Base-by-base conservation (phyloP, 2,888 invertebrate genomes). In the Meteorus cinctellus region DNA sequence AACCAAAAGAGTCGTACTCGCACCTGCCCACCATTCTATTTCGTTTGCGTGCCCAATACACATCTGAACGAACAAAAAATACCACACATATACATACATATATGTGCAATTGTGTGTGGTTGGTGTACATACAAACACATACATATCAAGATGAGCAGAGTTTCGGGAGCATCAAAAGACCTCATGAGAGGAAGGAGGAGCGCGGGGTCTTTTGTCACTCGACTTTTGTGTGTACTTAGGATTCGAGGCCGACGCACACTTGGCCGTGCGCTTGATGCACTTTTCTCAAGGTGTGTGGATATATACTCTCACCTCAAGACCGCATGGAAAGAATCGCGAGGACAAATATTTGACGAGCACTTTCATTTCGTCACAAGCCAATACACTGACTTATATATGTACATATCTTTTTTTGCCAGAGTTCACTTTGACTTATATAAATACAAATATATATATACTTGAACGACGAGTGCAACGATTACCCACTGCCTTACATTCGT, bases 401-500 rank as follows among this genome's bases (percentile, higher is more conserved):
- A 27, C 27, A 65, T 74, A 67, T 67, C 72, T 71, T 71, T 73
- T 74, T 74, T 76, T 63, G n/a, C 29, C 36, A 19, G 59, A 55
- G 34, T 62, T 68, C 69, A 59, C 68, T 72, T 36, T 68, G 59
- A 48, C 48, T 55, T 69, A 41, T 66, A 72, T 63, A 72, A 41
- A 69, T 72, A 72, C 24, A 66, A 34, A 74, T n/a, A 73, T 36
- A 60, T 60, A 60, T 71, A 60, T 71, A 71, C 14, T 14, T 27
- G 55, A 66, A 72, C 36, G 19, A 19, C 19, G 34, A 76, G 41
- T 67, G 63, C 48, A 75, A 81, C 81, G 81, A 81, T 82, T 83
- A 82, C 82, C 85, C 80, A 81, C 76, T 81, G 82, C 78, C 82
- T 80, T 83, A 82, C 82, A 82, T 85, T 78, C 78, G 72, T 68